These are phyloP conservation scores for Pseudoips prasinana DNA, from an alignment of 2,888 invertebrate genomes.

Conservation along the genomic window DNA sequence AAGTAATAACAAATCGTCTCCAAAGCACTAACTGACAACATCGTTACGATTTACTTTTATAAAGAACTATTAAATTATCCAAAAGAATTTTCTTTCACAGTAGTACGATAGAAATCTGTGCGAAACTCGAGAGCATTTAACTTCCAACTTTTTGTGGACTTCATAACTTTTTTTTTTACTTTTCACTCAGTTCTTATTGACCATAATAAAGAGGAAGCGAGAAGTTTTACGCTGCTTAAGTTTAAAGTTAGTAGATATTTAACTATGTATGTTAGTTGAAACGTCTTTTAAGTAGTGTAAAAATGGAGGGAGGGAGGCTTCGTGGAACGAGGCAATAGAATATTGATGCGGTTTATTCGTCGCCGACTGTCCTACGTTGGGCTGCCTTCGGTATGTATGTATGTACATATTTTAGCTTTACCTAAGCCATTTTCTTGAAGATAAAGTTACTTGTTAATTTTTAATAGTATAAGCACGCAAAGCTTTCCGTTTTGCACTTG, in stretches of 20 bases:
- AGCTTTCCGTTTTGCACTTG: too few species aligned
- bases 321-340: conserved; percentile 29
- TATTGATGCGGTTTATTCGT: conserved; percentile 32
- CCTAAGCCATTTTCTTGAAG: too few species aligned
- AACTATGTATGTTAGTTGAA: conserved; percentile 36
- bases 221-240: conserved; percentile 44
- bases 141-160: conserved; percentile 52
- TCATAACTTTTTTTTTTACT: conserved; percentile 45
- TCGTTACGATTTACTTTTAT: conserved; percentile 37
- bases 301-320: conserved; percentile 13
- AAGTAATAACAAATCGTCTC: too few species aligned
- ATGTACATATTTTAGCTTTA: conserved; percentile 29
- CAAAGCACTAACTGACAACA: conserved; percentile 32
- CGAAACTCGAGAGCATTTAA: conserved; percentile 57
- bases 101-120: conserved; percentile 45
- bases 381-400: conserved; percentile 16
- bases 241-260: conserved; percentile 52
- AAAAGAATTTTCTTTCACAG: conserved; percentile 34
- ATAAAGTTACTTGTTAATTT: too few species aligned
- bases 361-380: neutral
- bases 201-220: conserved; percentile 53
- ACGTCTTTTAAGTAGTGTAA: conserved; percentile 30
- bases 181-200: conserved; percentile 51
- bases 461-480: too few species aligned
- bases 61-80: conserved; percentile 40